Evolutionary conservation across 1,140 invertebrate genomes (phyloP).

Genomic region (Dicyema japonicum): DNA sequence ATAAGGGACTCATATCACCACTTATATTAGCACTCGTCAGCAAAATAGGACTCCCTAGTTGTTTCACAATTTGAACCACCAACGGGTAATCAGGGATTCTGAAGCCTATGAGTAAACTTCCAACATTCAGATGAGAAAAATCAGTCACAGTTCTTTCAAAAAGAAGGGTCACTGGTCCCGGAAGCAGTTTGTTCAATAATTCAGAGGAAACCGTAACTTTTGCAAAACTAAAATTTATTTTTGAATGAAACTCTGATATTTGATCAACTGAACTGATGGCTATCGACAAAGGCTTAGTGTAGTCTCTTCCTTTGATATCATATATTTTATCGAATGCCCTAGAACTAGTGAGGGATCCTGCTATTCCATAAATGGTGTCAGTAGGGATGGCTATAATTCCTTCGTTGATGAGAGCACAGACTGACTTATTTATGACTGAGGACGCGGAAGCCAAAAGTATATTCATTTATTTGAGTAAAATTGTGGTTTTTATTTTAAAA

Average conservation of each 20-base stretch:
- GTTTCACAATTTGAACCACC: constrained; percentile 31
- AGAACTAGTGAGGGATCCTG: constrained; percentile 39
- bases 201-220: constrained; percentile 32
- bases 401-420: constrained; percentile 10
- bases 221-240: not conserved
- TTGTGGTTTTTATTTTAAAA: too few relatives aligned
- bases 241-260: constrained; percentile 3
- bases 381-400: constrained; percentile 57
- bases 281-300: constrained; percentile 55
- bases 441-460: too few relatives aligned
- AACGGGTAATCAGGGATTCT: constrained; percentile 48
- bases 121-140: constrained; percentile 43
- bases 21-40: constrained; percentile 73
- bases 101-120: constrained; percentile 43
- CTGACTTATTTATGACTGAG: too few relatives aligned
- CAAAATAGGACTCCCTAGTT: constrained; percentile 40
- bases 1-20: constrained; percentile 35
- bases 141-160: constrained; percentile 35
- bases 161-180: constrained; percentile 66
- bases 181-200: constrained; percentile 37
- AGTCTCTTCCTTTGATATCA: constrained; percentile 45
- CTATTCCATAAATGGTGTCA: constrained; percentile 74
- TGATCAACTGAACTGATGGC: constrained; percentile 35
- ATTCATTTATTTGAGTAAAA: too few relatives aligned
- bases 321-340: constrained; percentile 37